Evolutionary conservation across 2,888 invertebrate genomes (phyloP).

Genomic region (Tinea semifulvella): DNA sequence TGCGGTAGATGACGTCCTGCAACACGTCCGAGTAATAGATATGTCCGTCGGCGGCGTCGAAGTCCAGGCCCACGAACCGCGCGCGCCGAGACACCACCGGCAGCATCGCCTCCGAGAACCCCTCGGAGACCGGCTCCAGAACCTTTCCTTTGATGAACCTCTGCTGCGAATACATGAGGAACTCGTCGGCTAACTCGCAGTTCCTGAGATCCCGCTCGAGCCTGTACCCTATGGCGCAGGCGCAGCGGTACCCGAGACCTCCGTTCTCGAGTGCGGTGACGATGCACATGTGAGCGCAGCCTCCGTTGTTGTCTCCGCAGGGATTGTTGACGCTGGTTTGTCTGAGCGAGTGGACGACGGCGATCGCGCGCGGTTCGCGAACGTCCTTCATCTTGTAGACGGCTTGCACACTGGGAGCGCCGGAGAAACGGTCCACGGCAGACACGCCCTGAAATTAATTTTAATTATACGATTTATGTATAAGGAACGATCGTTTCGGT

Average conservation of each 20-base stretch:
- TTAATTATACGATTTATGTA: too few species aligned
- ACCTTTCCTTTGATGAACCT: slow-evolving; percentile 95
- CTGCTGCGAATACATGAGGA: slow-evolving; percentile 95
- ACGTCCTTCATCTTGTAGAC: slow-evolving; percentile 84
- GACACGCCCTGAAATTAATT: too few species aligned
- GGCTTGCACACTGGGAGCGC: slow-evolving; percentile 79
- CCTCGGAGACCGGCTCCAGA: slow-evolving; percentile 85
- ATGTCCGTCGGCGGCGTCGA: slow-evolving; percentile 87
- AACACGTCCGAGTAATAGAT: slow-evolving; percentile 98
- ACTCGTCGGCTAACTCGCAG: slow-evolving; percentile 85
- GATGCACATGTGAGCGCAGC: slow-evolving; percentile 94
- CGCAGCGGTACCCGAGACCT: slow-evolving; percentile 87
- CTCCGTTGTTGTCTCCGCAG: slow-evolving; percentile 87
- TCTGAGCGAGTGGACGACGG: slow-evolving; percentile 80
- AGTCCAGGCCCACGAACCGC: slow-evolving; percentile 94
- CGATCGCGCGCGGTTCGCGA: slow-evolving; percentile 84
- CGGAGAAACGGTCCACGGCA: slow-evolving; percentile 87
- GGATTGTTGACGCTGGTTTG: slow-evolving; percentile 83
- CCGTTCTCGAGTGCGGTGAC: slow-evolving; percentile 79
- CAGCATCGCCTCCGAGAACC: slow-evolving; percentile 93
- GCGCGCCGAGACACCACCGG: slow-evolving; percentile 93
- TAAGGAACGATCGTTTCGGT: too few species aligned
- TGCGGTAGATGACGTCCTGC: slow-evolving; percentile 91
- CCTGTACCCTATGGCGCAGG: slow-evolving; percentile 89
- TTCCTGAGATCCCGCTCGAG: slow-evolving; percentile 77